These are phyloP conservation scores for Holothuria glaberrima DNA, from an alignment of 35 echinoderm and acorn worm genomes.

Conservation along the genomic window DNA sequence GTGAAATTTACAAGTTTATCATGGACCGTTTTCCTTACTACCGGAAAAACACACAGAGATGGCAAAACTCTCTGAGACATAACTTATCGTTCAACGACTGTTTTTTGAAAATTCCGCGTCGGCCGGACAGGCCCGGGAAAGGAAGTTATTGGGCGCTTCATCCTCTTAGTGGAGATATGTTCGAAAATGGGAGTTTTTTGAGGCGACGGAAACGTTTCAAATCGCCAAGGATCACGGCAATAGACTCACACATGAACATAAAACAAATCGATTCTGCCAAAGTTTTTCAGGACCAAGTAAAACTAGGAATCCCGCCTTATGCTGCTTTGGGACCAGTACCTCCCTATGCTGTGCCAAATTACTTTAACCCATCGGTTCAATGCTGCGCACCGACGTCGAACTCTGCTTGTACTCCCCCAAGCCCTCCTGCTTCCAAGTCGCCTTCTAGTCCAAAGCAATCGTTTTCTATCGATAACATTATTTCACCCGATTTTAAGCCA, in stretches of 20 bases:
- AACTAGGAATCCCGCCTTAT: slow-evolving; percentile 81
- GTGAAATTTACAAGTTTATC: slow-evolving; percentile 99
- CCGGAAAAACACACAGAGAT: slow-evolving; percentile 96
- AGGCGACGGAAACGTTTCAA: slow-evolving; percentile 97
- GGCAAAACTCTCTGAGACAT: slow-evolving; percentile 98
- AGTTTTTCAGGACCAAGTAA: slow-evolving; percentile 97
- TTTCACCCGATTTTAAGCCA: slow-evolving; percentile 92
- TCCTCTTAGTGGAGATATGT: slow-evolving; percentile 96
- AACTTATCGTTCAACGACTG: slow-evolving; percentile 99
- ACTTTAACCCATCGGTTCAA: slow-evolving; percentile 63
- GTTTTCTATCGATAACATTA: slow-evolving; percentile 99
- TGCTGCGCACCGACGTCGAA: slow-evolving; percentile 68
- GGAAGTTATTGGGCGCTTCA: slow-evolving; percentile 99
- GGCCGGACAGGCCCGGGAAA: slow-evolving; percentile 95
- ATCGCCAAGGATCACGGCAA: slow-evolving; percentile 86
- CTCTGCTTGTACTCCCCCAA: slow-evolving; percentile 64
- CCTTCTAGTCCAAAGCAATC: slow-evolving; percentile 84
- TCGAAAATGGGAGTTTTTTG: slow-evolving; percentile 98
- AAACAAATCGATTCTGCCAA: slow-evolving; percentile 96
- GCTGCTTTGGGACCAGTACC: slow-evolving; percentile 58
- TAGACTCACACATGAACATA: slow-evolving; percentile 89
- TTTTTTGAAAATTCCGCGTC: slow-evolving; percentile 98
- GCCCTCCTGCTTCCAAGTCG: slow-evolving; percentile 75
- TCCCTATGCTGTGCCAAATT: slow-evolving; percentile 68
- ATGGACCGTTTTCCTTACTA: slow-evolving; percentile 99